Evolutionary conservation across 2,888 invertebrate genomes (phyloP), one percentile per base, ranked within the genome.

Genomic region (Gnatocerus cornutus): DNA sequence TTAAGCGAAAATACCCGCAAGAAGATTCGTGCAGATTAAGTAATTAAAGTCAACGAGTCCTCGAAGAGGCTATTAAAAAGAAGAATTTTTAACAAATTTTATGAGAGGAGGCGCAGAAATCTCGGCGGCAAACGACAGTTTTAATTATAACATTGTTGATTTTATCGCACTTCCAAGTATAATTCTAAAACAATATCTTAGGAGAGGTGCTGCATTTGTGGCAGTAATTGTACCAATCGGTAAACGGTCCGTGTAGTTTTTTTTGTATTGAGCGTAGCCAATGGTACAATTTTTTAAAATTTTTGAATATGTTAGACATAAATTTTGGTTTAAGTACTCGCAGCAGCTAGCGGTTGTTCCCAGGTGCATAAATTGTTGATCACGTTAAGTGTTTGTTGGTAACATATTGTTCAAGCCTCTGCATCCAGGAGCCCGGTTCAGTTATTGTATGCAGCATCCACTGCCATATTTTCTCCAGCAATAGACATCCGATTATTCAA

Each of bases 401-500:
- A 62, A 62, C 21, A 29, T 62, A 62, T 62, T 52, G 52, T 50
- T 9, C 61, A 37, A 30, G 55, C 16, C 39, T 13, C 55, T 14
- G 9, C 16, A n/a, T 50, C 48, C 29, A 27, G 56, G 37, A 16
- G 43, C 56, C 12, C 3, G 56, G 59, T 30, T 55, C 30, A 53
- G 30, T 33, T 41, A 55, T 53, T 64, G 53, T 64, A 55, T 21
- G 4, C 29, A 43, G 53, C 45, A 53, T 45, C 53, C 48, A 50
- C 9, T 27, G 33, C 33, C 53, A 55, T 64, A 64, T 64, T 64
- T 64, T 29, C 43, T 45, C 33, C 29, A 33, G 33, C 30, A 59
- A 53, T 55, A 64, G 64, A 64, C 55, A 55, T 55, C 53, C 65
- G 65, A 65, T 65, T 65, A 56, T 65, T 65, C 65, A 65, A 56